These are phyloP conservation scores for Mercenaria mercenaria DNA, from an alignment of 1,140 invertebrate species.

Conservation along the genomic window DNA sequence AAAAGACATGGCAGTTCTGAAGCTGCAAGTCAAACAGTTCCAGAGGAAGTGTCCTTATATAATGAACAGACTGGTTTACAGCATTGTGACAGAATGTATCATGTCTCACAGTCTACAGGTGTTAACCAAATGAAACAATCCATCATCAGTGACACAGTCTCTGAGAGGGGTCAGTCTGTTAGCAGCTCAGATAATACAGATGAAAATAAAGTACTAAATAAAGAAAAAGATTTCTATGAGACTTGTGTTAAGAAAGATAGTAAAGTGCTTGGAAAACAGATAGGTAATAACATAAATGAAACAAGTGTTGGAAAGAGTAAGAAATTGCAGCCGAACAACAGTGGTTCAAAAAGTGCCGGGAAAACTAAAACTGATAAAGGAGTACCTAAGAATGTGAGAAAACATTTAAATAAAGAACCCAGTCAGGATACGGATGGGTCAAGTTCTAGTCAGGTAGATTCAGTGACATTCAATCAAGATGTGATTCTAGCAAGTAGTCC, in stretches of 20 bases:
- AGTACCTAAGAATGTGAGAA: neutral
- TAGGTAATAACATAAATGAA: too few species aligned
- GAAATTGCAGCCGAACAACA: neutral
- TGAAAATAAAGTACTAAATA: neutral
- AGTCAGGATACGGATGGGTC: neutral
- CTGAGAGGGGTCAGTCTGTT: neutral
- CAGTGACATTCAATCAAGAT: neutral
- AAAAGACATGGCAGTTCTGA: constrained; percentile 15
- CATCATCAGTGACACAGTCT: neutral
- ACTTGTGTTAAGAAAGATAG: neutral
- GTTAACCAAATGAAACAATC: neutral
- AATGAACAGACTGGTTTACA: neutral
- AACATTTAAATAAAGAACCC: neutral
- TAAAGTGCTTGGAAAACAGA: neutral
- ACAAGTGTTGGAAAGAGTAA: neutral
- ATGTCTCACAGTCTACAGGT: neutral
- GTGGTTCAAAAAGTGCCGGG: neutral
- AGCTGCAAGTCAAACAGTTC: neutral
- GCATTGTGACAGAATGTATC: neutral
- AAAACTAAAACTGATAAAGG: neutral
- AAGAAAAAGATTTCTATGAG: neutral
- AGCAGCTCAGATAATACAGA: neutral
- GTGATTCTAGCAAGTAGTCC: constrained; percentile 20
- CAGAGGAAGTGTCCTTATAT: neutral
- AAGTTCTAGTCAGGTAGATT: neutral